Percentiles rank a stretch among this genome's conserved stretches.
These are phyloP conservation scores for Suillia variegata DNA, from an alignment of 2,888 invertebrate genomes.

Conservation along the genomic window DNA sequence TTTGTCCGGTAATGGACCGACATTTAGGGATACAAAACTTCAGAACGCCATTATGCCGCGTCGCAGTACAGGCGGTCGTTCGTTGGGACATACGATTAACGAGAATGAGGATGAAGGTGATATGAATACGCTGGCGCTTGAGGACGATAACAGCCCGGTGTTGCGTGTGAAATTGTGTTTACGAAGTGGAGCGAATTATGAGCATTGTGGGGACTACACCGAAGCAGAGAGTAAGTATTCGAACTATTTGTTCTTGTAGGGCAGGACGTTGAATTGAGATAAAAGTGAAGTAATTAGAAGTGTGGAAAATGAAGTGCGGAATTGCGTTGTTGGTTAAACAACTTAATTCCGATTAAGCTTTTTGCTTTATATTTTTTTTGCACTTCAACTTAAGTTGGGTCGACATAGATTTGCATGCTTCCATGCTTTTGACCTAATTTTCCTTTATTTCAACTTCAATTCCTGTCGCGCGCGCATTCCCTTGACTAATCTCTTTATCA, in stretches of 20 bases:
- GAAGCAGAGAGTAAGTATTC: slow-evolving; percentile 80
- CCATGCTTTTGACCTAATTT: slow-evolving; percentile 35
- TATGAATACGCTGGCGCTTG: slow-evolving; percentile 67
- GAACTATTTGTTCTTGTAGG: background rate
- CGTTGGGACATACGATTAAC: slow-evolving; percentile 59
- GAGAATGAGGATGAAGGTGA: slow-evolving; percentile 61
- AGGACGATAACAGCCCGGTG: slow-evolving; percentile 66
- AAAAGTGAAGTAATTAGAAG: background rate
- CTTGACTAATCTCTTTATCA: background rate
- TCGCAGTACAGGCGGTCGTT: slow-evolving; percentile 63
- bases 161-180: slow-evolving; percentile 83
- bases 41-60: slow-evolving; percentile 66
- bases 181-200: slow-evolving; percentile 76
- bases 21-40: slow-evolving; percentile 73
- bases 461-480: slow-evolving; percentile 34
- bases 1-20: slow-evolving; percentile 72
- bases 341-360: no score
- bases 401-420: slow-evolving; percentile 31
- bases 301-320: background rate
- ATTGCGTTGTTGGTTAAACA: no score
- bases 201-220: slow-evolving; percentile 82
- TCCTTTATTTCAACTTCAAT: slow-evolving; percentile 40
- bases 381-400: no score
- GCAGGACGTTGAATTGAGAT: background rate
- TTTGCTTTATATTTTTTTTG: no score